Evolutionary conservation across 2,888 invertebrate genomes (phyloP).

Genomic region (Lymantria monacha): DNA sequence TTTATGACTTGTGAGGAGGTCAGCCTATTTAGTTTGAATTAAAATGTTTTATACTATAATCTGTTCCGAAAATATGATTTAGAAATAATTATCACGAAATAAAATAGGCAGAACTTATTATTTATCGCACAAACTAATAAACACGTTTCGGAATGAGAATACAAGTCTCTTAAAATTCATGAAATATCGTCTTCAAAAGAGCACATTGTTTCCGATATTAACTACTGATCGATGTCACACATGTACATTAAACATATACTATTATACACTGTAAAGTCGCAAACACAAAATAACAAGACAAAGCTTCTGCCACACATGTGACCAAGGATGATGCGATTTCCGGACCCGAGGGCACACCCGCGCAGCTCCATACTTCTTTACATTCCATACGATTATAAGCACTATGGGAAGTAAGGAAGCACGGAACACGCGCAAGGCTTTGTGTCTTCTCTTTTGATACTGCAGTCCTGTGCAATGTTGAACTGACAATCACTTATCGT

Average conservation of each 20-base stretch:
- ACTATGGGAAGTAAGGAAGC: conserved; percentile 98
- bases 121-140: conserved; percentile 16
- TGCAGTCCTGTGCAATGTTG: conserved; percentile 33
- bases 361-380: conserved; percentile 97
- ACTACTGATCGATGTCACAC: conserved; percentile 31
- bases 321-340: conserved; percentile 45
- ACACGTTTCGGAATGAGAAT: not conserved
- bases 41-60: too few relatives aligned
- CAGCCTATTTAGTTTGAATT: too few relatives aligned
- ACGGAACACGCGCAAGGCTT: conserved; percentile 90
- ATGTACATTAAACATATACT: not conserved
- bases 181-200: conserved; percentile 22
- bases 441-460: conserved; percentile 54
- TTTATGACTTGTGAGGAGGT: not conserved
- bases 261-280: conserved; percentile 39
- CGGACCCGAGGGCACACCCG: conserved; percentile 64
- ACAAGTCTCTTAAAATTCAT: conserved; percentile 17
- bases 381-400: conserved; percentile 94
- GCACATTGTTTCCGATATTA: conserved; percentile 15
- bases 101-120: conserved; percentile 9
- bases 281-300: conserved; percentile 40
- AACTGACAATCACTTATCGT: conserved; percentile 31
- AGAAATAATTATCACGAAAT: conserved; percentile 1
- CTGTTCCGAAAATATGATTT: not conserved
- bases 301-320: conserved; percentile 49